phyloP scores from a whole-genome alignment of 1,140 invertebrate genomes.

The Ips typographus region DNA sequence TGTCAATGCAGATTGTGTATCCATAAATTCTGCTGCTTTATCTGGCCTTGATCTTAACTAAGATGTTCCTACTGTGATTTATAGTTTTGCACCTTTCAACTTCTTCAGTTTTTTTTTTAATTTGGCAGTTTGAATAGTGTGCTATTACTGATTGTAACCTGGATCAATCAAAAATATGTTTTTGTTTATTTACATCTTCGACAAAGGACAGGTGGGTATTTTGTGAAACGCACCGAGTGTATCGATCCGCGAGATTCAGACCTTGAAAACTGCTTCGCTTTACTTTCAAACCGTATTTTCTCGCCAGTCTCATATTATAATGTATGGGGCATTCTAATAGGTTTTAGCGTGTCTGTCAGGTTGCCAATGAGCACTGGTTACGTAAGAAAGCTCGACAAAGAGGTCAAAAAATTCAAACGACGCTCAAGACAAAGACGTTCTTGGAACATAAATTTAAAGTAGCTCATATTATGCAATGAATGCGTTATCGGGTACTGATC shows the following conservation, averaged over 20 bases:
- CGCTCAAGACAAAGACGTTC: neutral
- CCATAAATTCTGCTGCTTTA: too few species aligned
- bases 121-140: too few species aligned
- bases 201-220: slow-evolving; percentile 2
- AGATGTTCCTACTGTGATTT: too few species aligned
- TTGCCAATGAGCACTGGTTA: neutral
- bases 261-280: slow-evolving; percentile 1
- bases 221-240: slow-evolving; percentile 1
- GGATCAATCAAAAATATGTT: neutral
- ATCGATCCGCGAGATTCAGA: slow-evolving; percentile 12
- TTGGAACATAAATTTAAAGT: neutral
- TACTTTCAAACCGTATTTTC: slow-evolving; percentile 15
- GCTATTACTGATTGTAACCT: too few species aligned
- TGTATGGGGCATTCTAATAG: slow-evolving; percentile 6
- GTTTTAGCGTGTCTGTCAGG: neutral
- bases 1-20: too few species aligned
- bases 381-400: too few species aligned
- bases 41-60: too few species aligned
- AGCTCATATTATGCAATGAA: neutral
- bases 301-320: slow-evolving; percentile 1
- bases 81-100: too few species aligned
- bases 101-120: too few species aligned
- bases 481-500: neutral
- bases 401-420: neutral
- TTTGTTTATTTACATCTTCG: neutral